These are phyloP conservation scores for Furnarius figulus DNA, from an alignment of 2,113 vertebrate genomes.

Conservation along the genomic window DNA sequence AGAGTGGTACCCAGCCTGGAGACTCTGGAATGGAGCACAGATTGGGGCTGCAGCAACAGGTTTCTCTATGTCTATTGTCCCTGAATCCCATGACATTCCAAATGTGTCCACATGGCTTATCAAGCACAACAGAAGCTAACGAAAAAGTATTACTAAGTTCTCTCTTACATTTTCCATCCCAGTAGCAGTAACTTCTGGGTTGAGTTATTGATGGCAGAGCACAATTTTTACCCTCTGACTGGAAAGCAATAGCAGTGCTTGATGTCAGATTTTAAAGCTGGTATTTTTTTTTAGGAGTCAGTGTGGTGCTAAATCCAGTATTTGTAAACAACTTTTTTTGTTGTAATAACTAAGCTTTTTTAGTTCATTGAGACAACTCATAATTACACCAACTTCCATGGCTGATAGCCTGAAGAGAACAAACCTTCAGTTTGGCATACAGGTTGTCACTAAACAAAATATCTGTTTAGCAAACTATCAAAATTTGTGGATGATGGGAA, in stretches of 20 bases:
- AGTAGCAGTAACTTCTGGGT: neutral
- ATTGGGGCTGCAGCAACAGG: neutral
- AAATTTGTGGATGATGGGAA: constrained; percentile 3
- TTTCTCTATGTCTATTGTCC: neutral
- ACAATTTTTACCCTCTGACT: neutral
- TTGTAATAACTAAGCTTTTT: neutral
- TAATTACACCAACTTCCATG: neutral
- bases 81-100: neutral
- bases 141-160: neutral
- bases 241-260: neutral
- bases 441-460: constrained; percentile 1
- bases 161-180: neutral
- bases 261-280: neutral
- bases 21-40: neutral
- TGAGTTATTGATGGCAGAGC: neutral
- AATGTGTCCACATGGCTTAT: neutral
- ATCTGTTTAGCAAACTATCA: neutral
- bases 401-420: neutral
- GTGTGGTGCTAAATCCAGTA: accelerated
- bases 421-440: neutral
- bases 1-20: neutral
- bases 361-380: neutral
- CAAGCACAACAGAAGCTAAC: neutral
- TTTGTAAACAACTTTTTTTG: neutral
- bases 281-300: neutral